phyloP scores from a whole-genome alignment of 2,888 invertebrate species.

The Calameuta pallipes region DNA sequence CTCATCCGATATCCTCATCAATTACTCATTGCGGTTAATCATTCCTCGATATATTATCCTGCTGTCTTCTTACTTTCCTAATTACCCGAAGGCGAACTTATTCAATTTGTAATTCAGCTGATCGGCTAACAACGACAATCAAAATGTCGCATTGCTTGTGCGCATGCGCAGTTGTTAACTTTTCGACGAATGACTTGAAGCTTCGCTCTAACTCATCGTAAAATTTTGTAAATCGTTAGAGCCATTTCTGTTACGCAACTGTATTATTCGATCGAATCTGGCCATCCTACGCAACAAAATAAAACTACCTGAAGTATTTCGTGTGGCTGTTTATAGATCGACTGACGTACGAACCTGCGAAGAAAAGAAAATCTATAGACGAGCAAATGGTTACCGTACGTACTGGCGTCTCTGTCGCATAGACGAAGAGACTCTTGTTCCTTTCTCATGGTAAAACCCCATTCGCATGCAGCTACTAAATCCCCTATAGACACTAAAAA shows the following conservation, averaged over 20 bases:
- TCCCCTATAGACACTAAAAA: conserved; percentile 7
- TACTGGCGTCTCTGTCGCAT: not conserved
- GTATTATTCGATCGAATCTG: not conserved
- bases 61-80: not conserved
- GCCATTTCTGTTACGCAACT: not conserved
- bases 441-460: conserved; percentile 47
- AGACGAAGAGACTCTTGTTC: not conserved
- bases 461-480: conserved; percentile 21
- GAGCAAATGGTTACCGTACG: not conserved
- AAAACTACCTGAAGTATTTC: not conserved
- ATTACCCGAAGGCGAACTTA: not conserved
- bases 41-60: not conserved
- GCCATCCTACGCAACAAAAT: not conserved
- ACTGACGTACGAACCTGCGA: not conserved
- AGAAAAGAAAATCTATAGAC: not conserved
- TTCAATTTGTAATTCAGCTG: not conserved
- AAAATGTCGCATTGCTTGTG: not conserved
- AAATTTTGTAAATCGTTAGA: not conserved
- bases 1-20: not conserved
- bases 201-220: too few species aligned
- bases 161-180: not conserved
- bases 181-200: not conserved
- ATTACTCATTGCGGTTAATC: not conserved
- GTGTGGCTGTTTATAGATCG: not conserved
- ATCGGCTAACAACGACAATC: not conserved